Conservation (phyloP, 2,888 invertebrate species). For the Sesamia inferens region DNA sequence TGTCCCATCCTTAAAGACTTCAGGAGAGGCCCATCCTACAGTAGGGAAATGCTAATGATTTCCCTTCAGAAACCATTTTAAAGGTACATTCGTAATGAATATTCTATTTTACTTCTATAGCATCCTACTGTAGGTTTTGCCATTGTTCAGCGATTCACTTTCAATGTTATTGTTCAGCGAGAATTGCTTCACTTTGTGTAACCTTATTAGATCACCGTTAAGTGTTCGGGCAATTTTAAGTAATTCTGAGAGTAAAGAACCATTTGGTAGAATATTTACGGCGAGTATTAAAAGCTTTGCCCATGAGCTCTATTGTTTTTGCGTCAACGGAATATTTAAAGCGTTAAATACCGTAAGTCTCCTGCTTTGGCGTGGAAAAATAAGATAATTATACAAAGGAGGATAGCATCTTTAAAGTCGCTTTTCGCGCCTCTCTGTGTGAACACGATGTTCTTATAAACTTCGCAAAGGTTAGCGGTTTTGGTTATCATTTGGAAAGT, state of each 20-base stretch:
- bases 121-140: conserved; percentile 34
- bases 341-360: background rate
- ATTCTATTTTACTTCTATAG: conserved; percentile 70
- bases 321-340: conserved; percentile 7
- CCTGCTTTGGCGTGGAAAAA: background rate
- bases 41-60: conserved; percentile 88
- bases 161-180: conserved; percentile 56
- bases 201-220: conserved; percentile 41
- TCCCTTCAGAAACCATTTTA: conserved; percentile 80
- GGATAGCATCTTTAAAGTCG: background rate
- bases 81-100: conserved; percentile 82
- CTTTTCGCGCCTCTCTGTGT: background rate
- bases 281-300: conserved; percentile 16
- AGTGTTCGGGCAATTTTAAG: conserved; percentile 23
- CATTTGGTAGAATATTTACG: conserved; percentile 29
- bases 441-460: background rate
- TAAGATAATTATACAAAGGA: background rate
- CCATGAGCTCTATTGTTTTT: conserved; percentile 15
- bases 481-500: background rate
- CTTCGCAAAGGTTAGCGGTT: background rate
- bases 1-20: conserved; percentile 70
- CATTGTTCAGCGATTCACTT: conserved; percentile 59
- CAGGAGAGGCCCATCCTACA: conserved; percentile 77
- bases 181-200: conserved; percentile 33
- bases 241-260: conserved; percentile 18